phyloP scores from a whole-genome alignment of 2,888 invertebrate species.

The Drosophila birchii region DNA sequence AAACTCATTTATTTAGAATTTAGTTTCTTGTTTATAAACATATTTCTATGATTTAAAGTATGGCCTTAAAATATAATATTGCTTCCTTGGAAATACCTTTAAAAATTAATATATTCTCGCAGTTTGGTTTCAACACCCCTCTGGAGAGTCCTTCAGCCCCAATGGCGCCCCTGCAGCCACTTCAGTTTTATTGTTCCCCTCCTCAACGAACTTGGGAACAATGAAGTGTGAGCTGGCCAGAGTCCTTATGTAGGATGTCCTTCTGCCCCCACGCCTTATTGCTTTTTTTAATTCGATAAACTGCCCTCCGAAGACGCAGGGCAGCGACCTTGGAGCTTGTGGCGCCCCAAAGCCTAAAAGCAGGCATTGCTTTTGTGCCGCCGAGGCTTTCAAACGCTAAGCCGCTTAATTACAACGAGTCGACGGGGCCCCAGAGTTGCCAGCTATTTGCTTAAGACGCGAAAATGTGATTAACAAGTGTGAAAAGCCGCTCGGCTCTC shows the following conservation, averaged over 20 bases:
- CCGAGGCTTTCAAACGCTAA: slow-evolving; percentile 60
- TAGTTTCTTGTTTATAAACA: too few relatives aligned
- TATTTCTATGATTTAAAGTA: too few relatives aligned
- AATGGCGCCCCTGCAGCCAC: slow-evolving; percentile 55
- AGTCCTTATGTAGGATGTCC: slow-evolving; percentile 6
- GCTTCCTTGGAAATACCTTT: too few relatives aligned
- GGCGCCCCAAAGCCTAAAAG: slow-evolving; percentile 66
- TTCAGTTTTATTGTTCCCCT: slow-evolving; percentile 73
- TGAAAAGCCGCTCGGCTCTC: slow-evolving; percentile 73
- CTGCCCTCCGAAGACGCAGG: slow-evolving; percentile 74
- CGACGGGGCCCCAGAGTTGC: slow-evolving; percentile 41
- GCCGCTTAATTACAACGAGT: slow-evolving; percentile 82
- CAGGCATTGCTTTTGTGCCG: slow-evolving; percentile 70
- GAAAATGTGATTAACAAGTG: slow-evolving; percentile 82
- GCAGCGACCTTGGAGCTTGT: slow-evolving; percentile 67
- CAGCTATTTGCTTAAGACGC: slow-evolving; percentile 79
- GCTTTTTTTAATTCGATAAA: slow-evolving; percentile 78
- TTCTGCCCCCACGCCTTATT: slow-evolving; percentile 36
- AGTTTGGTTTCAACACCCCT: slow-evolving; percentile 15
- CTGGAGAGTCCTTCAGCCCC: slow-evolving; percentile 27
- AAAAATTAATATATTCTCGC: not conserved
- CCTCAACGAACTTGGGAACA: slow-evolving; percentile 49
- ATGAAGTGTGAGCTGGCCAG: slow-evolving; percentile 69
- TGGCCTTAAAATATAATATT: not conserved
- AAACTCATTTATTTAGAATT: not conserved